Evolutionary conservation across 2,888 invertebrate species (phyloP), one percentile per base, ranked within the genome.

Genomic region (Clusia tigrina): DNA sequence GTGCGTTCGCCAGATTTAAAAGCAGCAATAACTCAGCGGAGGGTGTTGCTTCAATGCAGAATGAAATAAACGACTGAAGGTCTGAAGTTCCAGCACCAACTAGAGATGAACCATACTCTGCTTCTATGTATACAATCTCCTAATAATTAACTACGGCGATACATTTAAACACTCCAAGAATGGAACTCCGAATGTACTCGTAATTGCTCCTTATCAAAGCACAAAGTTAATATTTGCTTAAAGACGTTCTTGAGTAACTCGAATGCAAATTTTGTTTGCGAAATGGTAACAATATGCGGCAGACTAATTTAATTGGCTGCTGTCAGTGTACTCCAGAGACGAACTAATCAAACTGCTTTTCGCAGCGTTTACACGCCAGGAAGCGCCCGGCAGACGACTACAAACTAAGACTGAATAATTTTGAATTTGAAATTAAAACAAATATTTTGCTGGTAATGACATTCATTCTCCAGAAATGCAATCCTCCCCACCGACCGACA

Each of bases 291-390:
- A 42, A 42, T 42, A 42, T 17, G 24, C 48, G 48, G 17, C 51
- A 48, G 58, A 58, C 58, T 58, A 58, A 58, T 58, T 58, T 52
- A 52, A 32, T 58, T 32, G 52, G 18, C 52, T 37, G 32, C 51
- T 51, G 22, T 18, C 52, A 52, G 32, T 52, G 32, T 58, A 32
- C 38, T 53, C 58, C 15, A 20, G 58, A 52, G 32, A 52, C 48
- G 37, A 23, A 38, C 58, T 32, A 58, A 58, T 58, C 52, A 58
- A 58, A 58, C 32, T 52, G n/a, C n/a, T n/a, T 52, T 53, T 58
- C 26, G 52, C 58, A 17, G 6, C n/a, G n/a, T 5, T 20, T 17
- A 22, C 15, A 58, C 32, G 42, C 38, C 23, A 18, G 22, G 22
- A 25, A 37, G 22, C 20, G 18, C 2, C 42, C 38, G 10, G 6